phyloP scores from a whole-genome alignment of 2,113 vertebrate species.

The Chaenocephalus aceratus region DNA sequence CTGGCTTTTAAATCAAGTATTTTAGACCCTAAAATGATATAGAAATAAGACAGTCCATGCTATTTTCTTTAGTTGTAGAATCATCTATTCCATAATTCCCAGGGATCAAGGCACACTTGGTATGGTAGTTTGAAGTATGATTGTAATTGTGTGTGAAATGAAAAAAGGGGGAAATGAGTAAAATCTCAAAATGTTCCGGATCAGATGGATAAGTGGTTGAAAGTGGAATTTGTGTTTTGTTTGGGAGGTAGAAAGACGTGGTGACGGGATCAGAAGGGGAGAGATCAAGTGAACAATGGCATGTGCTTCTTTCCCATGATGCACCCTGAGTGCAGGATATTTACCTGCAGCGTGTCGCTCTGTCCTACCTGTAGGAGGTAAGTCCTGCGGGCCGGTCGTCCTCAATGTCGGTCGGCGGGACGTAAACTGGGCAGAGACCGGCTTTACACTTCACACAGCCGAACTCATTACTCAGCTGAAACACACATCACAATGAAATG shows the following conservation, averaged over 20 bases:
- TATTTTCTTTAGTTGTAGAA: too few species aligned
- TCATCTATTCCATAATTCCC: conserved; percentile 26
- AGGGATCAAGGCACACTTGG: conserved; percentile 42
- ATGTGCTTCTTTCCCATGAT: conserved; percentile 68
- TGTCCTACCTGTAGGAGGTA: conserved; percentile 91
- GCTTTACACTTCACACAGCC: conserved; percentile 89
- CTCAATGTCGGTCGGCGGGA: conserved; percentile 75
- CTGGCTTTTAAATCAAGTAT: too few species aligned
- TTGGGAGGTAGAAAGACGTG: conserved; percentile 29
- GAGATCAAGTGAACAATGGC: conserved; percentile 62
- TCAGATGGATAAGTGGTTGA: conserved; percentile 52
- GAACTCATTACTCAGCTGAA: conserved; percentile 90
- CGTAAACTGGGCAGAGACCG: conserved; percentile 86
- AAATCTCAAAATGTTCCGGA: conserved; percentile 45
- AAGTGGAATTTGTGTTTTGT: conserved; percentile 39
- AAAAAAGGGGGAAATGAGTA: conserved; percentile 32
- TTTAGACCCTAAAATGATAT: too few species aligned
- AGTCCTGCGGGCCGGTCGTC: conserved; percentile 84
- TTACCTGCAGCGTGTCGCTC: conserved; percentile 50
- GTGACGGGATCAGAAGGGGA: conserved; percentile 31
- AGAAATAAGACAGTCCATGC: too few species aligned
- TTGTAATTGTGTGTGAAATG: conserved; percentile 59
- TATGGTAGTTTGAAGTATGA: conserved; percentile 34
- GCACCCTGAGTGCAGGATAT: conserved; percentile 23
- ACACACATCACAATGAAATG: neutral